Percentiles rank a stretch among this genome's conserved stretches.
phyloP scores from a whole-genome alignment of 2,113 vertebrate species.

The Corythornis vintsioides region DNA sequence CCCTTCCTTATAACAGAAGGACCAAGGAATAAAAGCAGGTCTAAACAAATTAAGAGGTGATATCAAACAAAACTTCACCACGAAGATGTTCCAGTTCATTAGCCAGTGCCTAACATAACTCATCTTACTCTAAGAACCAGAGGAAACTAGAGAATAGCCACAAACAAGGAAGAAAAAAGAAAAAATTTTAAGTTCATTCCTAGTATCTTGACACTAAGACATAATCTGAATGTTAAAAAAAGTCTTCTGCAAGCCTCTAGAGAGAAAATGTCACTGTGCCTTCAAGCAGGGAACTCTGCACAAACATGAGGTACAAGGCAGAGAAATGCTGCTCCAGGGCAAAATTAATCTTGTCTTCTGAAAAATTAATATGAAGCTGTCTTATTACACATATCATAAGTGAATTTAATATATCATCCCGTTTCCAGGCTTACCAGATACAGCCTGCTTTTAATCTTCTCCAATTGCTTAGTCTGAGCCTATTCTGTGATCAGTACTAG shows the following conservation, averaged over 20 bases:
- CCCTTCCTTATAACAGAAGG: not conserved
- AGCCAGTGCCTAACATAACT: not conserved
- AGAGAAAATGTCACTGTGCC: not conserved
- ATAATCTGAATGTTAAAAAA: not conserved
- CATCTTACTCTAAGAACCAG: not conserved
- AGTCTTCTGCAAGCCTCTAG: not conserved
- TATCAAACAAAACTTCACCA: not conserved
- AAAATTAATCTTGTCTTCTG: constrained; percentile 23
- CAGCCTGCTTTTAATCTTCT: constrained; percentile 24
- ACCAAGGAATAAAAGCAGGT: not conserved
- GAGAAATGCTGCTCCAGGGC: not conserved
- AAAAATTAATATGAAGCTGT: constrained; percentile 35
- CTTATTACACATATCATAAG: not conserved
- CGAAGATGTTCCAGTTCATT: not conserved
- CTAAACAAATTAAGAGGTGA: not conserved
- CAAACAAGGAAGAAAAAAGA: not conserved
- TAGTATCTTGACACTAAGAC: not conserved
- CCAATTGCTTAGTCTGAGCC: not conserved
- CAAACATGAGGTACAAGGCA: not conserved
- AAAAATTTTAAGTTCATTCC: not conserved
- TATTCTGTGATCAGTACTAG: not conserved
- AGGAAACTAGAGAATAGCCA: not conserved
- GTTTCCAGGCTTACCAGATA: not conserved
- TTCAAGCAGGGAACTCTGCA: not conserved
- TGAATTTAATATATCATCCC: constrained; percentile 4